phyloP scores from a whole-genome alignment of 2,888 invertebrate genomes.

The Thecophora atra region DNA sequence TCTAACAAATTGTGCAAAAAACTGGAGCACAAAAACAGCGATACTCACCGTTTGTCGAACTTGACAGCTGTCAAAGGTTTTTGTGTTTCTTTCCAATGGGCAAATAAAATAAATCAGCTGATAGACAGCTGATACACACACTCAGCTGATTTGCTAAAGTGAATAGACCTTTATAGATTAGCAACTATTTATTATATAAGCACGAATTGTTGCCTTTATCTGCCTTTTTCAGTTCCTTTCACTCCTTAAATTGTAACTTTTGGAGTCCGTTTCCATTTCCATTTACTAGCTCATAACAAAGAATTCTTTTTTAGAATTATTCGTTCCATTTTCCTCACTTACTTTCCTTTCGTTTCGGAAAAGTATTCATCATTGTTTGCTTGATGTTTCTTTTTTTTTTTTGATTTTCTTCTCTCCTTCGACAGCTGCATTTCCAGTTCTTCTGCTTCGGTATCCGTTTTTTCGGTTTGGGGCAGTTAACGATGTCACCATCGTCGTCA shows the following conservation, averaged over 20 bases:
- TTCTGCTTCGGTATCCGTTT: conserved; percentile 8
- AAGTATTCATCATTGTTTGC: too few relatives aligned
- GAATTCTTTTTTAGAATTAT: background rate
- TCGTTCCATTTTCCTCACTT: background rate
- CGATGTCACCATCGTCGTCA: conserved; percentile 14
- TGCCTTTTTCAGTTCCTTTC: background rate
- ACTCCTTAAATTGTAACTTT: background rate
- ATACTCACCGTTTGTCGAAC: background rate
- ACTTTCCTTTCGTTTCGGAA: background rate
- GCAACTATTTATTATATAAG: background rate
- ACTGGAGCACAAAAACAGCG: too few relatives aligned
- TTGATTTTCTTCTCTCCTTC: too few relatives aligned
- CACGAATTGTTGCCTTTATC: background rate
- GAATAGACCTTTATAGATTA: too few relatives aligned
- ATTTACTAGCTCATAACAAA: background rate
- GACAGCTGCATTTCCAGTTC: background rate
- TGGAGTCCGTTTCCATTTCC: background rate
- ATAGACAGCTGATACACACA: conserved; percentile 22
- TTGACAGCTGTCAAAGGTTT: background rate
- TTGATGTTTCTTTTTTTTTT: too few relatives aligned
- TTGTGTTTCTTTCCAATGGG: background rate
- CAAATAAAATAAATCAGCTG: conserved; percentile 18
- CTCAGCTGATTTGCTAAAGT: background rate
- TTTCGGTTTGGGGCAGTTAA: conserved; percentile 11
- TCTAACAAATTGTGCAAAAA: too few relatives aligned